phyloP scores from a whole-genome alignment of 2,888 invertebrate species.

The Nephrotoma guestfalica region DNA sequence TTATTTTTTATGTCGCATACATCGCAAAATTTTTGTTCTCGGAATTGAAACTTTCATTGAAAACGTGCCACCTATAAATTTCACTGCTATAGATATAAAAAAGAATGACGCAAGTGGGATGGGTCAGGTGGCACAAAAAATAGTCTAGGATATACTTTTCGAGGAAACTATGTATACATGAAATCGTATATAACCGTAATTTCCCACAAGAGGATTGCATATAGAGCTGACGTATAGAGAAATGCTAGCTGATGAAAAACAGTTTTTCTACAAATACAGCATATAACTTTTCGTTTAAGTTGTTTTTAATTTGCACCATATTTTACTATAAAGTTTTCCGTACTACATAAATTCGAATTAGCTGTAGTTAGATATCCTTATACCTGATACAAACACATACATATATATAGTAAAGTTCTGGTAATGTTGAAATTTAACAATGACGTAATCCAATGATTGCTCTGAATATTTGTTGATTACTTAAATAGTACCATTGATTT shows the following conservation, averaged over 20 bases:
- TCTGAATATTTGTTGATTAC: too few relatives aligned
- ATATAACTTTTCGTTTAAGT: not conserved
- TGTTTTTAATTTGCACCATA: not conserved
- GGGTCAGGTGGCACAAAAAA: not conserved
- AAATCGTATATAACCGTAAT: not conserved
- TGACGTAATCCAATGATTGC: not conserved
- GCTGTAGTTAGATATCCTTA: not conserved
- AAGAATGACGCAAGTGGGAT: not conserved
- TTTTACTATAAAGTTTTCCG: not conserved
- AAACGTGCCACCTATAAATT: not conserved
- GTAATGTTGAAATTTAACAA: not conserved
- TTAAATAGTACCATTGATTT: too few relatives aligned
- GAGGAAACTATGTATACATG: not conserved
- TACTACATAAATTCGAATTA: not conserved
- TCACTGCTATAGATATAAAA: not conserved
- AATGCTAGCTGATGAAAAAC: not conserved
- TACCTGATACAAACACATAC: not conserved
- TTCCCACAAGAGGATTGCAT: not conserved
- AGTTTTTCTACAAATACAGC: not conserved
- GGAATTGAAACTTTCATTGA: not conserved
- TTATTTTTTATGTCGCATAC: not conserved
- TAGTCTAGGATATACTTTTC: not conserved
- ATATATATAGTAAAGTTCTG: not conserved
- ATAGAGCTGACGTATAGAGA: not conserved
- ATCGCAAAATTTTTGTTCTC: not conserved